Percentiles rank a stretch among this genome's conserved stretches.
These are phyloP conservation scores for Actenoides lindsayi DNA, from an alignment of 2,113 vertebrate species.

Conservation along the genomic window DNA sequence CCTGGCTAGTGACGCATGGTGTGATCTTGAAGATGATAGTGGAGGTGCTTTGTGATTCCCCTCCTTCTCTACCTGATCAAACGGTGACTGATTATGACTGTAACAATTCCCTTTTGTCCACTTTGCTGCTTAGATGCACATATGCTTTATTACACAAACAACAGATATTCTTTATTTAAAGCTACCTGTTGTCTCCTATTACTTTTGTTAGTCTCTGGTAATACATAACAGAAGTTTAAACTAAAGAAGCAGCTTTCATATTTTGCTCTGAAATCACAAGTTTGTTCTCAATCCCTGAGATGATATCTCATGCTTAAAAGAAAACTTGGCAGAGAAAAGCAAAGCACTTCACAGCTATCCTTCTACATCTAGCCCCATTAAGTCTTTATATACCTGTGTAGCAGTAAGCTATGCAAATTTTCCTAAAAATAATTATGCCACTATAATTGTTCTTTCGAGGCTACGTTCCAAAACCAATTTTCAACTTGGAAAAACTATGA, in stretches of 20 bases:
- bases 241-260: not conserved
- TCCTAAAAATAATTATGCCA: conserved; percentile 10
- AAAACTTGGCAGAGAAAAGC: not conserved
- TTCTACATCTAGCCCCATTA: not conserved
- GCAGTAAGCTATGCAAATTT: conserved; percentile 5
- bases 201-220: not conserved
- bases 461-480: not conserved
- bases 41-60: not conserved
- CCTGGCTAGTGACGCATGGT: fast-evolving
- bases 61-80: not conserved
- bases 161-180: not conserved
- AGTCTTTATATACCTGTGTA: not conserved
- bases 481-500: not conserved
- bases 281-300: not conserved
- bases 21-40: not conserved
- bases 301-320: not conserved
- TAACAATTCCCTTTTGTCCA: not conserved
- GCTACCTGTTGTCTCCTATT: not conserved
- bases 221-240: not conserved
- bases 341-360: not conserved
- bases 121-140: not conserved
- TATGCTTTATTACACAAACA: not conserved
- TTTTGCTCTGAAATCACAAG: not conserved
- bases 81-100: not conserved
- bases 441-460: not conserved